Evolutionary conservation across 2,888 invertebrate genomes (phyloP), one percentile per base, ranked within the genome.

Genomic region (Cheilosia variabilis): DNA sequence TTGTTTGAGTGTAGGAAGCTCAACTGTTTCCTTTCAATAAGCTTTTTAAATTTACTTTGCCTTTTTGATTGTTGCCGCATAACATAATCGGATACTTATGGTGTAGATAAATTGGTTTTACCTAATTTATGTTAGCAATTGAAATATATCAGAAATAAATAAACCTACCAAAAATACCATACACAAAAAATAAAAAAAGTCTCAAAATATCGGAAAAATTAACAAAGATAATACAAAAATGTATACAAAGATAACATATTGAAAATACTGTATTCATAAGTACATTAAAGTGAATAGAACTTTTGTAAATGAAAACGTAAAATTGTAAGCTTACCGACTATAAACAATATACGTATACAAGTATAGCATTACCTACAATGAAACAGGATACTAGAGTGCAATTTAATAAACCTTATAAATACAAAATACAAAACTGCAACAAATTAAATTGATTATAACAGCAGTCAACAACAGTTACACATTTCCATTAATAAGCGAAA

Each of bases 381-480:
- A 73, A 53, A 55, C 50, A 71, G 60, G 53, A 71, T 37, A 78
- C 69, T 71, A 65, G 62, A 81, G 81, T 75, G 81, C 75, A 81
- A 75, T 81, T 81, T 53, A 71, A 37, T 63, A 69, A 87, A 73
- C 50, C 58, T 58, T 52, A 60, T 50, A 71, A 72, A 31, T 27
- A 31, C 31, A 31, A 31, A 31, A 31, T 2, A 31, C 9, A 31
- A 50, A 57, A 58, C 34, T 47, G 60, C 66, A 80, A 84, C 75
- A 83, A 87, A 87, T 73, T 65, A 82, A 72, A 72, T 80, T 69
- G 69, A 68, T 81, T 69, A 87, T 27, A 68, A 72, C 17, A 65
- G 72, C 77, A 43, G 71, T 79, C 76, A 72, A 77, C 34, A 86
- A 76, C 75, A 87, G 76, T 76, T 87, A 63, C 27, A 79, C 24